Conservation (phyloP, 2,797 vertebrate species). For the Tokudaia tokunoshimensis region DNA sequence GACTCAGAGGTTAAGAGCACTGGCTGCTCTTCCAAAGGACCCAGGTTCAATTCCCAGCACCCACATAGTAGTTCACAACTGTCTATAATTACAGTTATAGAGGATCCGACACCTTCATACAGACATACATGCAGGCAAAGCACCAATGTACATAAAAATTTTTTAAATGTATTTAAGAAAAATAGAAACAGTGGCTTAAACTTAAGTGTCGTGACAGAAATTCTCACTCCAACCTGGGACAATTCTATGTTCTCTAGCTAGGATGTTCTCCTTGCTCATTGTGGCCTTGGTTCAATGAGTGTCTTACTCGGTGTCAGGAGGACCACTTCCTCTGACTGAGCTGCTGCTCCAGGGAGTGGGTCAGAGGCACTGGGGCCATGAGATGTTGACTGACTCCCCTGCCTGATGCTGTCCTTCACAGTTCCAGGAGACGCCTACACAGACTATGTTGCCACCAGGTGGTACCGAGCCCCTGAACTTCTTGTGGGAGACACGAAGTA, state of each 20-base stretch:
- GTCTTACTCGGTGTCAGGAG: background rate
- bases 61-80: background rate
- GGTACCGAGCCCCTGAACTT: slow-evolving; percentile 95
- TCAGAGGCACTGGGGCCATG: rapidly evolving
- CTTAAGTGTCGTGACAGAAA: background rate
- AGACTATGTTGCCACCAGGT: slow-evolving; percentile 94
- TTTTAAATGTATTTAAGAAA: background rate
- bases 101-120: background rate
- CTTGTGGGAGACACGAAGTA: slow-evolving; percentile 95
- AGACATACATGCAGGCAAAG: background rate
- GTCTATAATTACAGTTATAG: background rate
- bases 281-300: background rate
- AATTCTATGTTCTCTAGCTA: background rate
- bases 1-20: background rate
- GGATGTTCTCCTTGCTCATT: no score
- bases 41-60: background rate
- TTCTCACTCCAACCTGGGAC: background rate
- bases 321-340: background rate
- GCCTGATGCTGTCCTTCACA: slow-evolving; percentile 67
- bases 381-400: background rate
- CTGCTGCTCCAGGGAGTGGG: background rate
- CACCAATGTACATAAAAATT: background rate
- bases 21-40: background rate
- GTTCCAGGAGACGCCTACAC: slow-evolving; percentile 95
- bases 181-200: background rate